These are phyloP conservation scores for Spodoptera litura DNA, from an alignment of 1,140 invertebrate species.

Conservation along the genomic window DNA sequence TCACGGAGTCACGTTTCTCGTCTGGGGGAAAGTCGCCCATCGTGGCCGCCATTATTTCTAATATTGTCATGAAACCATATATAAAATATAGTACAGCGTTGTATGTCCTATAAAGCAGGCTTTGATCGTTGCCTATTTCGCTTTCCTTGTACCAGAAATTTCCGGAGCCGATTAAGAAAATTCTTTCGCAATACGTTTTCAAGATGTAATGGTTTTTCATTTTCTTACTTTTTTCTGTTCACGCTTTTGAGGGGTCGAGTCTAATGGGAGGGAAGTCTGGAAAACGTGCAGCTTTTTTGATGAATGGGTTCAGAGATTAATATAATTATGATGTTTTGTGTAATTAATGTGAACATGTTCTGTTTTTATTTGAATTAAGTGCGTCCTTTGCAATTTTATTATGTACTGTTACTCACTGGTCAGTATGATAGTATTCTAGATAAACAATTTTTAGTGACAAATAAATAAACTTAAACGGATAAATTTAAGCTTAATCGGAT, in stretches of 20 bases:
- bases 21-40: constrained; percentile 72
- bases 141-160: constrained; percentile 77
- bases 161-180: constrained; percentile 71
- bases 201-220: constrained; percentile 76
- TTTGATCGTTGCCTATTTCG: constrained; percentile 65
- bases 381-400: too few species aligned
- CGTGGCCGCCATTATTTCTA: constrained; percentile 74
- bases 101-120: constrained; percentile 62
- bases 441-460: too few species aligned
- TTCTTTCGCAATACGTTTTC: constrained; percentile 64
- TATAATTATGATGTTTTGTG: too few species aligned
- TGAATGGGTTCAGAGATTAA: not conserved
- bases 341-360: too few species aligned
- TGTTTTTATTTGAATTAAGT: too few species aligned
- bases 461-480: too few species aligned
- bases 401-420: too few species aligned
- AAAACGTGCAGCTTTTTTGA: constrained; percentile 2
- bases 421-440: too few species aligned
- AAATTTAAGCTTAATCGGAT: too few species aligned
- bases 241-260: not conserved
- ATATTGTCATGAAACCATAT: constrained; percentile 70
- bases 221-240: constrained; percentile 38
- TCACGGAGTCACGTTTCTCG: constrained; percentile 72
- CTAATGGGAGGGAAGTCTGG: not conserved
- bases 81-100: constrained; percentile 59